These are phyloP conservation scores for Shinisaurus crocodilurus DNA, from an alignment of 2,113 vertebrate species.

Conservation along the genomic window DNA sequence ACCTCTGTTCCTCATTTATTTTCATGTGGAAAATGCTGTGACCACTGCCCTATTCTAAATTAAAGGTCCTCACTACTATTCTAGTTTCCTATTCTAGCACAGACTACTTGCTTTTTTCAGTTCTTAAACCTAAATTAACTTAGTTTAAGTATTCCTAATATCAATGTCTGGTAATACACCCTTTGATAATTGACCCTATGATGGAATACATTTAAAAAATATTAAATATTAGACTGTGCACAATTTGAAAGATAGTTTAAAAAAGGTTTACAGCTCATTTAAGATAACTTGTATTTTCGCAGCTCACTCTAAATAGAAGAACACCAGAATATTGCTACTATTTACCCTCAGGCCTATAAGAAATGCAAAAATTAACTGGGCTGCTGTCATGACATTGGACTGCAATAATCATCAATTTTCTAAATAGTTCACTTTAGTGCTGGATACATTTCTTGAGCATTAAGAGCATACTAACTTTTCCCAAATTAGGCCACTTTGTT, in stretches of 20 bases:
- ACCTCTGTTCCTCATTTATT: slow-evolving; percentile 57
- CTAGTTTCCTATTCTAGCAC: not conserved
- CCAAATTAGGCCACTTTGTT: not conserved
- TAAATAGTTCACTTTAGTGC: not conserved
- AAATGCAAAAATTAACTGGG: not conserved
- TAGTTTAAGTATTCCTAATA: not conserved
- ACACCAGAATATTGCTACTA: not conserved
- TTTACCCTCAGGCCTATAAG: not conserved
- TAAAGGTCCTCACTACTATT: not conserved
- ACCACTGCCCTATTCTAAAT: slow-evolving; percentile 12
- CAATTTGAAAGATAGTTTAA: not conserved
- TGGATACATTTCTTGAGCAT: not conserved
- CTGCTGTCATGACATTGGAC: not conserved
- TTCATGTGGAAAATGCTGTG: slow-evolving; percentile 53
- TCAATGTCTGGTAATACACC: not conserved
- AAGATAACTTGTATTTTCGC: not conserved
- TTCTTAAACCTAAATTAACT: not conserved
- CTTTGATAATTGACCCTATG: not conserved
- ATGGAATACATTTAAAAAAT: not conserved
- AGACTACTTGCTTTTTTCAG: not conserved
- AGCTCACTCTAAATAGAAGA: not conserved
- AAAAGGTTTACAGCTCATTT: not conserved
- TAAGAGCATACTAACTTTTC: not conserved
- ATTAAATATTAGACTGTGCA: slow-evolving; percentile 4
- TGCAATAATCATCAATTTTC: not conserved